phyloP scores from a whole-genome alignment of 2,888 invertebrate species.

The Rhamphomyia laevipes region DNA sequence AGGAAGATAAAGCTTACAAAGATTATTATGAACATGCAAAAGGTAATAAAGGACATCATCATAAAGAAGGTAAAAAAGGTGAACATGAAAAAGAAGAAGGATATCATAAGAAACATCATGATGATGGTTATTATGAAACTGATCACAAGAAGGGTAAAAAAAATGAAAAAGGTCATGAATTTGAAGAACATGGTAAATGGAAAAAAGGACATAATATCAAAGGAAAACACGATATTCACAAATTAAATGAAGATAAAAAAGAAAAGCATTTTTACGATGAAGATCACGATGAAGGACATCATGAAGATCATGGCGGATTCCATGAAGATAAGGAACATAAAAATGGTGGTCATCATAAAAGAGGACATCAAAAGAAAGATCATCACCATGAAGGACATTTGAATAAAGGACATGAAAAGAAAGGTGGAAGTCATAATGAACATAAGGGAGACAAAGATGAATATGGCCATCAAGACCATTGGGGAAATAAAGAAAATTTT shows the following conservation, averaged over 20 bases:
- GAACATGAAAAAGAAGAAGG: slow-evolving; percentile 40
- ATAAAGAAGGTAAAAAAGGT: slow-evolving; percentile 46
- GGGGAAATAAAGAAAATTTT: slow-evolving; percentile 59
- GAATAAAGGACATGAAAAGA: slow-evolving; percentile 67
- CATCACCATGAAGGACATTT: slow-evolving; percentile 68
- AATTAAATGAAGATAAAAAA: slow-evolving; percentile 74
- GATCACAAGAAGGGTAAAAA: slow-evolving; percentile 39
- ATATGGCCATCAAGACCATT: slow-evolving; percentile 65
- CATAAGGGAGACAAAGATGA: slow-evolving; percentile 69
- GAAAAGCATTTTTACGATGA: slow-evolving; percentile 80
- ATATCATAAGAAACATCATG: slow-evolving; percentile 41
- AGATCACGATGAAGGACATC: slow-evolving; percentile 68
- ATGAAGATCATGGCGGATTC: slow-evolving; percentile 69
- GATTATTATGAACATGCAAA: slow-evolving; percentile 49
- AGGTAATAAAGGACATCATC: slow-evolving; percentile 57
- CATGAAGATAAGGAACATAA: slow-evolving; percentile 71
- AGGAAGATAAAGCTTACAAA: slow-evolving; percentile 54
- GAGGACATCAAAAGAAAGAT: slow-evolving; percentile 66
- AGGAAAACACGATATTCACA: slow-evolving; percentile 75
- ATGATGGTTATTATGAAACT: slow-evolving; percentile 31
- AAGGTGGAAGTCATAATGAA: slow-evolving; percentile 68
- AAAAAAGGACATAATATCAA: slow-evolving; percentile 78
- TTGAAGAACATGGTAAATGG: slow-evolving; percentile 50
- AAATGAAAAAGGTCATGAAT: slow-evolving; percentile 41
- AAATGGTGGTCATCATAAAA: slow-evolving; percentile 70